phyloP scores from a whole-genome alignment of 1,140 invertebrate genomes.

The Grapholita molesta region DNA sequence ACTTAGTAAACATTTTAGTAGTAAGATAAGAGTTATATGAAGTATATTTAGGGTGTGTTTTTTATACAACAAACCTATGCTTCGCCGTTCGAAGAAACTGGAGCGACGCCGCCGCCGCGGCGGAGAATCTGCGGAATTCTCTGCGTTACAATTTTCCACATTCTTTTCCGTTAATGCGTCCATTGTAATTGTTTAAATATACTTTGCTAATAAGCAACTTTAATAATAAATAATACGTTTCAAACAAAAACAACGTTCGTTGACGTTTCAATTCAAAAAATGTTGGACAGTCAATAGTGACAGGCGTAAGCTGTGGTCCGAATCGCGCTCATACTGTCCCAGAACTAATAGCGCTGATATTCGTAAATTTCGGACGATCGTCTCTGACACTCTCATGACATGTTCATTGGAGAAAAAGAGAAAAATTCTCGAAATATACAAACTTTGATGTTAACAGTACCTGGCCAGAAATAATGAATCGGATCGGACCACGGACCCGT shows the following conservation, averaged over 20 bases:
- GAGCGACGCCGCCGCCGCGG: background rate
- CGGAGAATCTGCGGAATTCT: background rate
- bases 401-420: too few relatives aligned
- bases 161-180: conserved; percentile 16
- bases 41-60: background rate
- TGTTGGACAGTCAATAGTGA: background rate
- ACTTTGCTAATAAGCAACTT: background rate
- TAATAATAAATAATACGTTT: too few relatives aligned
- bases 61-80: background rate
- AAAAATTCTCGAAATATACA: too few relatives aligned
- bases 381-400: too few relatives aligned
- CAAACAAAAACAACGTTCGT: background rate
- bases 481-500: too few relatives aligned
- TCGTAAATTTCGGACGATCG: too few relatives aligned
- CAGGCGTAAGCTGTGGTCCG: too few relatives aligned
- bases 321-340: too few relatives aligned
- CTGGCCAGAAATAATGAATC: too few relatives aligned
- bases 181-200: background rate
- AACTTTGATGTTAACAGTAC: too few relatives aligned
- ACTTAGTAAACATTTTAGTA: too few relatives aligned
- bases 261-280: background rate
- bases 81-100: background rate
- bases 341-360: too few relatives aligned
- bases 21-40: background rate
- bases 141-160: background rate